phyloP scores from a whole-genome alignment of 1,140 invertebrate genomes.

The Ladona fulva region DNA sequence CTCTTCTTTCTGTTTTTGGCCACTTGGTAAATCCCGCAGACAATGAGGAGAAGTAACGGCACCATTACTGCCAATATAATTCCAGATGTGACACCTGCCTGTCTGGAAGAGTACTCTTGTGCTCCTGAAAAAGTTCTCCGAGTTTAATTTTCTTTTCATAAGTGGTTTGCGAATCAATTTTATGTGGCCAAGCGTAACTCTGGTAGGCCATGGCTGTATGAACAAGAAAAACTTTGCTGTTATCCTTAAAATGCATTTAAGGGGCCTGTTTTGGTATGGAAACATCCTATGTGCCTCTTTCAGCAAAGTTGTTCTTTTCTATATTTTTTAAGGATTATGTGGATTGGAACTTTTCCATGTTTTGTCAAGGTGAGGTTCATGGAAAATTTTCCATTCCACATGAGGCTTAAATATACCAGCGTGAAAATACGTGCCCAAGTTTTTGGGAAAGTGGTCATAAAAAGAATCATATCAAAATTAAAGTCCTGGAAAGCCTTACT shows the following conservation, averaged over 20 bases:
- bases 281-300: no score
- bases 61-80: conserved; percentile 65
- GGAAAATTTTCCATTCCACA: conserved; percentile 28
- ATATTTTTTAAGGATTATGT: background rate
- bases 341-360: conserved; percentile 44
- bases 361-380: conserved; percentile 38
- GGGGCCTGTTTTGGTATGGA: no score
- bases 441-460: no score
- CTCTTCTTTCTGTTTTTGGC: conserved; percentile 45
- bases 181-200: no score
- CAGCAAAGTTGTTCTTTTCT: no score
- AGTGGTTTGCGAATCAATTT: no score
- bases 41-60: conserved; percentile 58
- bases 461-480: background rate
- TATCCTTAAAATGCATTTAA: no score
- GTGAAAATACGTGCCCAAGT: no score
- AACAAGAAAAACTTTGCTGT: no score
- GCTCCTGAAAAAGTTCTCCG: background rate
- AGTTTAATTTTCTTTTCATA: no score
- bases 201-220: no score
- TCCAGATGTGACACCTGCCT: conserved; percentile 64
- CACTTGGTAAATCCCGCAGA: conserved; percentile 58
- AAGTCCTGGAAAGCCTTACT: background rate
- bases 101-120: conserved; percentile 64
- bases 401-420: background rate